Conservation (phyloP, 2,888 invertebrate species). For the Cacoxenus indagator region DNA sequence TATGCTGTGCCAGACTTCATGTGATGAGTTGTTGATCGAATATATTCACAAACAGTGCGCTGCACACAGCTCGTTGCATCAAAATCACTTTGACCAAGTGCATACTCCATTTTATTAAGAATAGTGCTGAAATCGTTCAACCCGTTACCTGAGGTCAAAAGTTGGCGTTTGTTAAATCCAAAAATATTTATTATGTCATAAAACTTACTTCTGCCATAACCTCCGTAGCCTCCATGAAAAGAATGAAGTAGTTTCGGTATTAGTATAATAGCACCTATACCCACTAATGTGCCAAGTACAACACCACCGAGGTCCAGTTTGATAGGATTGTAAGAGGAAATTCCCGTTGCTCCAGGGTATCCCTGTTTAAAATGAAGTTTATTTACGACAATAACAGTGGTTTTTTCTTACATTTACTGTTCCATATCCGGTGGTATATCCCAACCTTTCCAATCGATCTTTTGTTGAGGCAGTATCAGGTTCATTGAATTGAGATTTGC, state of each 20-base stretch:
- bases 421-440: constrained; percentile 70
- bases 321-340: constrained; percentile 79
- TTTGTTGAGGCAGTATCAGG: constrained; percentile 61
- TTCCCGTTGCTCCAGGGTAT: constrained; percentile 70
- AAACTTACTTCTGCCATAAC: constrained; percentile 76
- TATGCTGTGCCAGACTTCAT: constrained; percentile 76
- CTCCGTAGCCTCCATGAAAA: constrained; percentile 76
- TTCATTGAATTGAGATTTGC: constrained; percentile 58
- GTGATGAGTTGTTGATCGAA: constrained; percentile 79
- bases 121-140: constrained; percentile 76
- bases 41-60: constrained; percentile 79
- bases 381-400: background rate
- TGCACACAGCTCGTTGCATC: constrained; percentile 82
- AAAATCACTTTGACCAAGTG: constrained; percentile 78
- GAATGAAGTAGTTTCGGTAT: constrained; percentile 84
- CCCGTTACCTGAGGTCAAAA: constrained; percentile 72
- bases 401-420: constrained; percentile 59
- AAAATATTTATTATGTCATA: background rate
- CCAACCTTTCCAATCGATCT: constrained; percentile 68
- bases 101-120: constrained; percentile 77
- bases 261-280: constrained; percentile 84
- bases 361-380: no score
- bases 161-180: background rate
- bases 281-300: constrained; percentile 83
- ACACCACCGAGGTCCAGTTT: constrained; percentile 88